These are phyloP conservation scores for Tragulus kanchil DNA, from an alignment of 2,113 vertebrate species.

Conservation along the genomic window DNA sequence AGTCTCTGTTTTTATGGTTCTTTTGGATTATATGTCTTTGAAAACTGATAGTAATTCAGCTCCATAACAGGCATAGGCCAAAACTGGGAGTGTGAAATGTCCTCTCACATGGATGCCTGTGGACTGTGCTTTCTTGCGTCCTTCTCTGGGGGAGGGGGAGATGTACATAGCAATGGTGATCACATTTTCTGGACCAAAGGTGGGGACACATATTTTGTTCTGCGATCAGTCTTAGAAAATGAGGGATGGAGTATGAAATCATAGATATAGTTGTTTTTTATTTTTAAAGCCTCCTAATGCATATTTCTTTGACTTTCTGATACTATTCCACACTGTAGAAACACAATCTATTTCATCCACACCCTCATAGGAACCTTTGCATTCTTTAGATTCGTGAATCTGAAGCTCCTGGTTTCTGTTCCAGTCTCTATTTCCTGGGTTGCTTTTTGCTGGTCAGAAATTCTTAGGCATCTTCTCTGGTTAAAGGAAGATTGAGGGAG, in stretches of 20 bases:
- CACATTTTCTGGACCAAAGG: constrained; percentile 7
- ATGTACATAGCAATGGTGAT: neutral
- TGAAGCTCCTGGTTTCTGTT: neutral
- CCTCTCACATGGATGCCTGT: neutral
- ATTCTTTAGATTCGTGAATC: neutral
- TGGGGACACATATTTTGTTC: neutral
- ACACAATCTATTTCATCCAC: neutral
- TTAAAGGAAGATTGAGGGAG: neutral
- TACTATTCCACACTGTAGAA: neutral
- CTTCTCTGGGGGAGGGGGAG: neutral
- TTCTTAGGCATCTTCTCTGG: neutral
- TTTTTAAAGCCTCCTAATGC: neutral
- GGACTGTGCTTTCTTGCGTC: neutral
- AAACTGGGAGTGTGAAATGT: neutral
- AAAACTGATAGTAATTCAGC: neutral
- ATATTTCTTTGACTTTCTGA: neutral
- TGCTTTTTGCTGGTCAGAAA: neutral
- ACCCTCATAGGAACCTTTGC: neutral
- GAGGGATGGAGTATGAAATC: neutral
- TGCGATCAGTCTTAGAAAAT: neutral
- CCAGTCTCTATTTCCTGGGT: neutral
- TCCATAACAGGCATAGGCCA: neutral
- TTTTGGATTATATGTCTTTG: neutral
- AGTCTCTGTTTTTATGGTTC: neutral
- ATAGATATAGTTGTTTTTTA: neutral